phyloP scores from a whole-genome alignment of 2,113 vertebrate genomes.

The human region DNA sequence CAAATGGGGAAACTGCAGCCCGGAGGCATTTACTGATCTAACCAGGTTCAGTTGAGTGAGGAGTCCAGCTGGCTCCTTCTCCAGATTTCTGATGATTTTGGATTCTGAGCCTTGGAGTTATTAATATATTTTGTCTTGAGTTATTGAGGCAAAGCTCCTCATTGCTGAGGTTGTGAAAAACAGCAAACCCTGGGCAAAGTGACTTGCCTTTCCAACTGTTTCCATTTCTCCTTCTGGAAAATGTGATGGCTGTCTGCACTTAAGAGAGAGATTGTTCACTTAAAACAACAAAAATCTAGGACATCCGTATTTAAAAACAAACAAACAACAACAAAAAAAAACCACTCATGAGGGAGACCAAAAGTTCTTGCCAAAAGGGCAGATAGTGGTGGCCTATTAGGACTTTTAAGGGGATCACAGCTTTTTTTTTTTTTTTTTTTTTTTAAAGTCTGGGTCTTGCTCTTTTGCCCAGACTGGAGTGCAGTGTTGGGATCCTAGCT shows the following conservation, averaged over 20 bases:
- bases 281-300: constrained; percentile 15
- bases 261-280: constrained; percentile 18
- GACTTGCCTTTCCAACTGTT: constrained; percentile 42
- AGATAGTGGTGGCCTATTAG: background rate
- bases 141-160: constrained; percentile 42
- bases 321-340: background rate
- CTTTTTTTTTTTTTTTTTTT: too few species aligned
- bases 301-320: background rate
- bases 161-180: constrained; percentile 21
- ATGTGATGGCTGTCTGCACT: constrained; percentile 60
- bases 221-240: constrained; percentile 66
- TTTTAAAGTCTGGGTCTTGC: too few species aligned
- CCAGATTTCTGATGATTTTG: background rate
- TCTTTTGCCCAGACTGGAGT: too few species aligned
- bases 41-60: background rate
- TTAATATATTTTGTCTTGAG: constrained; percentile 39
- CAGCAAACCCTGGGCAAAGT: constrained; percentile 9
- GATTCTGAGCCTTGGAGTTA: background rate
- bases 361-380: background rate
- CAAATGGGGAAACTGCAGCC: background rate
- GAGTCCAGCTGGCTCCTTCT: background rate
- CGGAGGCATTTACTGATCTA: background rate
- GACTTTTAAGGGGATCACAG: background rate
- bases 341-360: background rate
- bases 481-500: background rate